Evolutionary conservation across 1,140 invertebrate species (phyloP).

Genomic region (Sitobion miscanthi): DNA sequence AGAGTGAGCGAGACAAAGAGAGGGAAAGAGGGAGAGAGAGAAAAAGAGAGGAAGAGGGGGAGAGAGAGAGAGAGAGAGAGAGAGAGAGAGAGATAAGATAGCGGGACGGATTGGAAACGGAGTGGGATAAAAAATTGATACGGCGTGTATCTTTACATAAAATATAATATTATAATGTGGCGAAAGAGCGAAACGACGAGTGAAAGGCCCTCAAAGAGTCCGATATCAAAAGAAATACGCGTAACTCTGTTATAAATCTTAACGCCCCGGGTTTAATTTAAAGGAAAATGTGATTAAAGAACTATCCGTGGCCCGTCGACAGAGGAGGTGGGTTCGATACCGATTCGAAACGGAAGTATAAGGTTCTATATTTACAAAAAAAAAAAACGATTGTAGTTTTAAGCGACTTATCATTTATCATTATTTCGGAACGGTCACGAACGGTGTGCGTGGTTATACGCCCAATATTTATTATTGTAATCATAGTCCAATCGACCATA

Average conservation of each 20-base stretch:
- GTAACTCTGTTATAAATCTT: neutral
- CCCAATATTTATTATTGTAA: neutral
- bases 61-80: no score
- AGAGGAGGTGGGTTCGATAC: neutral
- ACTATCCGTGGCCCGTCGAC: neutral
- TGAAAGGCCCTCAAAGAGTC: neutral
- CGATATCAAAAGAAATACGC: neutral
- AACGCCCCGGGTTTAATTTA: neutral
- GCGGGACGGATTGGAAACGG: neutral
- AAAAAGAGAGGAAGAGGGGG: no score
- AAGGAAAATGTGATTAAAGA: neutral
- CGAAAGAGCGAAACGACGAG: neutral
- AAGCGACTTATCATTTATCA: neutral
- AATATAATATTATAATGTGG: neutral
- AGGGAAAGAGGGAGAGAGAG: neutral
- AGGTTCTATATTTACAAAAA: neutral
- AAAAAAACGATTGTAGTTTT: no score
- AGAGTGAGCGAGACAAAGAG: neutral
- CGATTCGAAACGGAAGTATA: neutral
- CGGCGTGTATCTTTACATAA: neutral
- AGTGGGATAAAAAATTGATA: neutral
- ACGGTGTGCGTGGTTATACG: neutral
- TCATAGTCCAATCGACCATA: neutral
- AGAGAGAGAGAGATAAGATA: neutral
- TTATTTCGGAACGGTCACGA: neutral